Evolutionary conservation across 2,888 invertebrate species (phyloP).

Genomic region (Agrilus biguttatus): DNA sequence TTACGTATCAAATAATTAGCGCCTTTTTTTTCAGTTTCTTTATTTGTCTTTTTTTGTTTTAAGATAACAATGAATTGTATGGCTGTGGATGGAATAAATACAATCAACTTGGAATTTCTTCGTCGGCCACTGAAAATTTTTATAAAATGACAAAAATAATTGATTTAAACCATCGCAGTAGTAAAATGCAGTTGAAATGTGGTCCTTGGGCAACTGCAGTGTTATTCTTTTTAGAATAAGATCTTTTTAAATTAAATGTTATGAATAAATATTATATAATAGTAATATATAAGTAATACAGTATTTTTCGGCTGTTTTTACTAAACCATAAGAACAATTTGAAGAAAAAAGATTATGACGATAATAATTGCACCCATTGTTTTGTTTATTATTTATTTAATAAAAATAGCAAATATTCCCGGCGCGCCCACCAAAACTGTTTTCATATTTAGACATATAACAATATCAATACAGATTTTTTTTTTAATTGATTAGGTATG

Average conservation of each 20-base stretch:
- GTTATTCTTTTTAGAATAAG: constrained; percentile 12
- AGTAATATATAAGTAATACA: background rate
- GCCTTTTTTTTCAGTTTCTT: no score
- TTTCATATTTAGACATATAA: no score
- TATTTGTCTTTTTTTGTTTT: constrained; percentile 13
- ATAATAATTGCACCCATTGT: no score
- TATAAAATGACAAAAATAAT: constrained; percentile 16
- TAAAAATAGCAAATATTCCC: background rate
- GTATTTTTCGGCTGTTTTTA: background rate
- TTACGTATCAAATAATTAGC: no score
- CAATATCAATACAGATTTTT: no score
- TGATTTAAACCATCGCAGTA: constrained; percentile 15
- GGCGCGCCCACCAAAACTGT: no score
- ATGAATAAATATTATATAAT: constrained; percentile 1
- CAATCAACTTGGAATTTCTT: constrained; percentile 52
- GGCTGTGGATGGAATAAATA: constrained; percentile 72
- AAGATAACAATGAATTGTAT: constrained; percentile 52
- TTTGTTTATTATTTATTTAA: no score
- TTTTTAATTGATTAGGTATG: no score
- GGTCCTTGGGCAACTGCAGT: constrained; percentile 35
- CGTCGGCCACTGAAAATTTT: constrained; percentile 20
- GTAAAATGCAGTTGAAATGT: constrained; percentile 23
- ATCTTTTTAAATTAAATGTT: background rate
- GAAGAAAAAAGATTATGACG: no score
- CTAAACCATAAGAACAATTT: no score